These are phyloP conservation scores for Pogonocichla stellata DNA, from an alignment of 2,113 vertebrate species.

Conservation along the genomic window DNA sequence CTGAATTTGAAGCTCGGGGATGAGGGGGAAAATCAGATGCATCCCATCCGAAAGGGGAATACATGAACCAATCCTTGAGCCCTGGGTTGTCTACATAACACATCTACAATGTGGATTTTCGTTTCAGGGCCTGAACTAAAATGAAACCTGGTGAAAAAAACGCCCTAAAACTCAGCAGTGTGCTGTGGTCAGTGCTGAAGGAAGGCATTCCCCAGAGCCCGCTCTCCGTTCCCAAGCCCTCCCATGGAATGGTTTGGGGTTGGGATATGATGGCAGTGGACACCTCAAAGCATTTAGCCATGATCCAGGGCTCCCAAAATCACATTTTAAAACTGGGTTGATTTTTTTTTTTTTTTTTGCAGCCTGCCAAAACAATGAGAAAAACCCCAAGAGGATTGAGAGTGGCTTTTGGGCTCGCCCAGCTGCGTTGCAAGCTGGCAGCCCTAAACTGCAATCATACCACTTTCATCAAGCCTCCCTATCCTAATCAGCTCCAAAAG, in stretches of 20 bases:
- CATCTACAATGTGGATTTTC: fast-evolving
- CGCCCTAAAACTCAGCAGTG: background rate
- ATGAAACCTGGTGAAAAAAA: background rate
- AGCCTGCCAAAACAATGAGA: too few species aligned
- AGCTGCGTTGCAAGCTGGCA: background rate
- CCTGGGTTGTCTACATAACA: background rate
- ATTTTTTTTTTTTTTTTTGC: background rate
- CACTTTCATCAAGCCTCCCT: background rate
- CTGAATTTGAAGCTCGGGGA: background rate
- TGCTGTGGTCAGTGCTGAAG: too few species aligned
- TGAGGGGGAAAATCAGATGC: background rate
- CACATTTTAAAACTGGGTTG: background rate
- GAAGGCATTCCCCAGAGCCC: background rate
- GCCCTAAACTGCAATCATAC: background rate
- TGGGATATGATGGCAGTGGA: fast-evolving
- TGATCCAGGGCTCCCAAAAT: background rate
- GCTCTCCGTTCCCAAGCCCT: background rate
- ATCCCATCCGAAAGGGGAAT: too few species aligned
- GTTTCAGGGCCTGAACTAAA: background rate
- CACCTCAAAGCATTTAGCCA: fast-evolving
- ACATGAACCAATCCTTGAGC: fast-evolving
- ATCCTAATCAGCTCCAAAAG: background rate
- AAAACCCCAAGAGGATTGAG: too few species aligned
- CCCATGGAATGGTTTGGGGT: fast-evolving
- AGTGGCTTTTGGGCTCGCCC: background rate